These are phyloP conservation scores for Tricholauxania praeusta DNA, from an alignment of 2,888 invertebrate genomes.

Conservation along the genomic window DNA sequence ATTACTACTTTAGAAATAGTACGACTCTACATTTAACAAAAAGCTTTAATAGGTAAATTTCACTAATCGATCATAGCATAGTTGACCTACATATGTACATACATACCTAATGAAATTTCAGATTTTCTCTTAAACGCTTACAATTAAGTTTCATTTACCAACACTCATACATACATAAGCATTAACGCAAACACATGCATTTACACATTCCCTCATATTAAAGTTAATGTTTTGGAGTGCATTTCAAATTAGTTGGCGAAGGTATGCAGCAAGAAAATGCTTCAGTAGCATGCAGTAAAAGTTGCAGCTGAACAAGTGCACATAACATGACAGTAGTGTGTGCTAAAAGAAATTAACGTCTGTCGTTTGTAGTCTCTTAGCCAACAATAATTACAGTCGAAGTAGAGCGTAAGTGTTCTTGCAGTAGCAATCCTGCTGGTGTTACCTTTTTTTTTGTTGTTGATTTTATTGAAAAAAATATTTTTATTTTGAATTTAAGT, in stretches of 20 bases:
- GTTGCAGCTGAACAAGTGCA: background rate
- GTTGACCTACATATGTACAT: no score
- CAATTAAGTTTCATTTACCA: slow-evolving; percentile 6
- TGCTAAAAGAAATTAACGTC: background rate
- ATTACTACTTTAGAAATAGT: no score
- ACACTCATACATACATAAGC: background rate
- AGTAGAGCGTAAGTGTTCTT: background rate
- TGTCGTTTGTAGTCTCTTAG: background rate
- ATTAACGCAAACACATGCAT: background rate
- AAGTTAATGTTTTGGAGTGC: background rate
- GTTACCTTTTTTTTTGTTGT: no score
- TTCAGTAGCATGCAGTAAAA: background rate
- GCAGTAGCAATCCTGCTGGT: no score
- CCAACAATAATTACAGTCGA: slow-evolving; percentile 12
- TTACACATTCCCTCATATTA: background rate
- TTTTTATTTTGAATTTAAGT: no score
- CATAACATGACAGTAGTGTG: background rate
- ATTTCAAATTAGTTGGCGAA: background rate
- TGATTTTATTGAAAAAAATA: no score
- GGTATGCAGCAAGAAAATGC: background rate
- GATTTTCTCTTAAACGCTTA: background rate
- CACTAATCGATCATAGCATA: no score
- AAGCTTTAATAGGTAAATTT: no score
- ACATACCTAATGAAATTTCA: no score
- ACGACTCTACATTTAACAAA: no score